These are phyloP conservation scores for Archips crataeganus DNA, from an alignment of 2,888 invertebrate genomes.

Conservation along the genomic window DNA sequence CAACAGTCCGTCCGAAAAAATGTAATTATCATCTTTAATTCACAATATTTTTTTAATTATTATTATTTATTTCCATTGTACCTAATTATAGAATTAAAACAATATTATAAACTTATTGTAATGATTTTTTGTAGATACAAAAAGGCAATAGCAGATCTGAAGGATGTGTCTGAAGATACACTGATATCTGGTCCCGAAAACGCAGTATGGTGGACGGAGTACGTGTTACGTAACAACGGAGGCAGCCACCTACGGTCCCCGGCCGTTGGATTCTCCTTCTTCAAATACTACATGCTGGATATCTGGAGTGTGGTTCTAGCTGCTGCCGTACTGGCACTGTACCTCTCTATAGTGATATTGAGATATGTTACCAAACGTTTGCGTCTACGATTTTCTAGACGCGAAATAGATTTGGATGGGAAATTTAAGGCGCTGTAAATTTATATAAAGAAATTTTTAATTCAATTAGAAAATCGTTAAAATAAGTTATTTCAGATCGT, in stretches of 20 bases:
- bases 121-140: constrained; percentile 65
- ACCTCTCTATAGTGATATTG: constrained; percentile 52
- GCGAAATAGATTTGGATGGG: constrained; percentile 50
- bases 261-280: constrained; percentile 65
- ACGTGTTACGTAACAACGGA: constrained; percentile 76
- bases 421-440: constrained; percentile 74
- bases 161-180: constrained; percentile 59
- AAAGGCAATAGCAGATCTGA: constrained; percentile 62
- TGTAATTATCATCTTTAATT: too few species aligned
- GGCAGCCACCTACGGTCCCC: constrained; percentile 76
- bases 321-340: constrained; percentile 48
- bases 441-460: not conserved
- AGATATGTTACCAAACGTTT: constrained; percentile 55
- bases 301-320: constrained; percentile 54
- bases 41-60: not conserved
- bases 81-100: too few species aligned
- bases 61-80: too few species aligned
- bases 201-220: constrained; percentile 84
- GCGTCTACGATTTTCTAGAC: constrained; percentile 50
- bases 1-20: too few species aligned
- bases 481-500: not conserved
- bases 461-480: not conserved
- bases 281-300: constrained; percentile 75
- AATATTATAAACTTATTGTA: not conserved
- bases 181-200: constrained; percentile 76